Evolutionary conservation across 2,888 invertebrate species (phyloP).

Genomic region (Gastrophysa polygoni): DNA sequence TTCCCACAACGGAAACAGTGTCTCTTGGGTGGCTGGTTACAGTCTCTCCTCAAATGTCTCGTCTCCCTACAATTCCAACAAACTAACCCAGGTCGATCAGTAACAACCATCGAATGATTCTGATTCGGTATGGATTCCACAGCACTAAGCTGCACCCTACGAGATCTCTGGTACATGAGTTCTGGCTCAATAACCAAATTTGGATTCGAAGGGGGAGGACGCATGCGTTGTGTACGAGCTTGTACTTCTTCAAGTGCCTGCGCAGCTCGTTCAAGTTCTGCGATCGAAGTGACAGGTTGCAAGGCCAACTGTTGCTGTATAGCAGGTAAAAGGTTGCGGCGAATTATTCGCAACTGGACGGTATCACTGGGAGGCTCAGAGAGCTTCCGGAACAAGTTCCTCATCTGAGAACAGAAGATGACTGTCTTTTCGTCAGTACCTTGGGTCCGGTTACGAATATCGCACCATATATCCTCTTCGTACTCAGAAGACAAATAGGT

Average conservation of each 20-base stretch:
- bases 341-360: neutral
- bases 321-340: slow-evolving; percentile 6
- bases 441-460: slow-evolving; percentile 24
- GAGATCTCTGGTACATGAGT: too few species aligned
- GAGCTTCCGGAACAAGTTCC: neutral
- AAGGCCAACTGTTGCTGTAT: slow-evolving; percentile 23
- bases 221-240: neutral
- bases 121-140: too few species aligned
- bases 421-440: slow-evolving; percentile 21
- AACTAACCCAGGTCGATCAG: too few species aligned
- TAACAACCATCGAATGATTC: too few species aligned
- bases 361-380: neutral
- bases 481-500: slow-evolving; percentile 27
- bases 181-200: too few species aligned
- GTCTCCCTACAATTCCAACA: neutral
- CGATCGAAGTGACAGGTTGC: neutral
- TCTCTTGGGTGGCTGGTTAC: neutral
- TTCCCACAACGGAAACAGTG: neutral
- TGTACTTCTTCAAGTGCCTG: neutral
- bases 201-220: too few species aligned
- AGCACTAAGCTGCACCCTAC: too few species aligned
- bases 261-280: neutral
- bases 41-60: neutral
- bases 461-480: slow-evolving; percentile 21
- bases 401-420: slow-evolving; percentile 15